Evolutionary conservation across 37 sponge, comb jelly and placozoan species (phyloP).

Genomic region (Mnemiopsis leidyi): DNA sequence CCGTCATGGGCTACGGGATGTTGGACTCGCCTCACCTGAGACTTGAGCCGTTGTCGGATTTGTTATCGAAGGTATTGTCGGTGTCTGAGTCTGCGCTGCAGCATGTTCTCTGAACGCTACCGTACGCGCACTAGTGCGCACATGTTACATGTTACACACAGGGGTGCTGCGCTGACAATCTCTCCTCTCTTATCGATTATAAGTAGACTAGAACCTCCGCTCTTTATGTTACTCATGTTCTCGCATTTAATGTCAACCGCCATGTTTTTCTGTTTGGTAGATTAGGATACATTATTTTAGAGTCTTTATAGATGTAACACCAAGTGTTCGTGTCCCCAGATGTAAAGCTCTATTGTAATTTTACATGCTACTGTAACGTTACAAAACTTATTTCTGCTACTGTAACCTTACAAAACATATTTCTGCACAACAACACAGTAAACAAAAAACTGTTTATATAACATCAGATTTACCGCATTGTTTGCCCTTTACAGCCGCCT

Average conservation of each 20-base stretch:
- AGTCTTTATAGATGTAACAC: background rate
- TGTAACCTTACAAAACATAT: no score
- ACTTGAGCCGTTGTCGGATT: conserved; percentile 41
- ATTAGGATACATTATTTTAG: background rate
- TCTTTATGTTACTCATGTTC: background rate
- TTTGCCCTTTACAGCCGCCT: background rate
- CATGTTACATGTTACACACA: background rate
- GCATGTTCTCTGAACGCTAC: background rate
- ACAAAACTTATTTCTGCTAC: no score
- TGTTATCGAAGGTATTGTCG: conserved; percentile 11
- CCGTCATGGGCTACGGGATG: background rate
- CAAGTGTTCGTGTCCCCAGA: background rate
- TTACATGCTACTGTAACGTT: background rate
- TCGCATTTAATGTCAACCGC: background rate
- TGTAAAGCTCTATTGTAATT: background rate
- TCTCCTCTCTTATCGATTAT: background rate
- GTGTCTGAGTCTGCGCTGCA: background rate
- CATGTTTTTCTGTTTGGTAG: background rate
- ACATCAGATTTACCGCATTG: background rate
- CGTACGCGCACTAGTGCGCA: background rate
- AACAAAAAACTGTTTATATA: no score
- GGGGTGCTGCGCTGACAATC: background rate
- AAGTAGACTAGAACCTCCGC: background rate
- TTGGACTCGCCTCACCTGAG: background rate
- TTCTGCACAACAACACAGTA: no score